Conservation (phyloP, 2,113 vertebrate genomes). For the Hippolais icterina region DNA sequence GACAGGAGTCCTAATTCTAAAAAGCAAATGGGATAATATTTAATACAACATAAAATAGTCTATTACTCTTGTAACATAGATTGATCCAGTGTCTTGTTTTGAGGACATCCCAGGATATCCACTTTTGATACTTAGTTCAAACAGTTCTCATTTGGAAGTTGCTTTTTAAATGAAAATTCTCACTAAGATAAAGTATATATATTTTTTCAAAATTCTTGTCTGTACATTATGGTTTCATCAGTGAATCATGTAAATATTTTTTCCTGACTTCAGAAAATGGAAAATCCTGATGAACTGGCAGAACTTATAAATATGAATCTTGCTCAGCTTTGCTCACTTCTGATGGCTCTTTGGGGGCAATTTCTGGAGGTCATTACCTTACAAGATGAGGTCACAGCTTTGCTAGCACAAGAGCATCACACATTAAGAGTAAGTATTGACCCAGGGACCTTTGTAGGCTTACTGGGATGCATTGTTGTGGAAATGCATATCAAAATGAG, state of each 20-base stretch:
- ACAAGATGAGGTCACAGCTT: slow-evolving; percentile 85
- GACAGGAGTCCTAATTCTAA: not conserved
- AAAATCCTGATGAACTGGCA: slow-evolving; percentile 95
- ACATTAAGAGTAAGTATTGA: slow-evolving; percentile 86
- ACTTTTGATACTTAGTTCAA: not conserved
- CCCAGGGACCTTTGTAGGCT: not conserved
- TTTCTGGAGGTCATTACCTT: slow-evolving; percentile 93
- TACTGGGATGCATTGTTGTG: not conserved
- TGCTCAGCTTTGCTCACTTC: slow-evolving; percentile 95
- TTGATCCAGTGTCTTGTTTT: not conserved
- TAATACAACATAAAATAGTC: not conserved
- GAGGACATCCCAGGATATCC: not conserved
- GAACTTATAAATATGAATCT: slow-evolving; percentile 99
- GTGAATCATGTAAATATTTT: not conserved
- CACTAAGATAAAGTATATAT: not conserved
- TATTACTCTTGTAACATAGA: not conserved
- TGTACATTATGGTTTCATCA: not conserved
- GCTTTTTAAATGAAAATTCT: not conserved
- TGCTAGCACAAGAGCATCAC: slow-evolving; percentile 92
- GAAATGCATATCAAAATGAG: not conserved
- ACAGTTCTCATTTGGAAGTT: not conserved
- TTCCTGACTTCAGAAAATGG: slow-evolving; percentile 81
- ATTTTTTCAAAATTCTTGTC: not conserved
- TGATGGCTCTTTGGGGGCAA: slow-evolving; percentile 98
- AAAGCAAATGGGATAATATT: not conserved